Percentiles rank a stretch among this genome's conserved stretches.
Conservation (phyloP, 2,888 invertebrate species). For the Thelaira solivaga region DNA sequence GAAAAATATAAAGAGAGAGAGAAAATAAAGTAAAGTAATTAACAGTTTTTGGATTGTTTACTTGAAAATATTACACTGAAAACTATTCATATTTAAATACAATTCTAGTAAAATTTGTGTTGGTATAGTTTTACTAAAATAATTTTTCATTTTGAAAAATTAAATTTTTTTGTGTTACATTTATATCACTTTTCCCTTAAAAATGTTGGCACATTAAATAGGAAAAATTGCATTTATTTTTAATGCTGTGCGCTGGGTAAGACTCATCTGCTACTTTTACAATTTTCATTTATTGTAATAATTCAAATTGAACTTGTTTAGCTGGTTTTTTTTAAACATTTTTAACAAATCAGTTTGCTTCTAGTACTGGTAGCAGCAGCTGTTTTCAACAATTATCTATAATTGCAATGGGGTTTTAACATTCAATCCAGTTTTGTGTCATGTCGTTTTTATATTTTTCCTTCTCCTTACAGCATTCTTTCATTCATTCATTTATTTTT, state of each 20-base stretch:
- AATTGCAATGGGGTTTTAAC: conserved; percentile 52
- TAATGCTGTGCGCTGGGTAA: neutral
- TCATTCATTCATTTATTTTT: neutral
- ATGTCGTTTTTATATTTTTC: neutral
- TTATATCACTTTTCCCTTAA: no score
- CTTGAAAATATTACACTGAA: no score
- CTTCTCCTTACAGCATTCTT: neutral
- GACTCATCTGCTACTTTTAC: conserved; percentile 50
- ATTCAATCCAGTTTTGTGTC: conserved; percentile 13
- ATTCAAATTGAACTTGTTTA: conserved; percentile 51
- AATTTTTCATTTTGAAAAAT: no score
- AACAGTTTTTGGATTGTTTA: no score
- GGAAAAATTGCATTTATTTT: conserved; percentile 53
- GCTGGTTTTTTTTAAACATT: neutral
- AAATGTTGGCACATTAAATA: conserved; percentile 25
- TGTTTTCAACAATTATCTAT: conserved; percentile 61
- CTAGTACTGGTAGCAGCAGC: conserved; percentile 37
- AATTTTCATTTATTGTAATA: conserved; percentile 52
- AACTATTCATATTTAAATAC: no score
- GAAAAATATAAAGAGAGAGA: no score
- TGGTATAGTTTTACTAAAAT: no score
- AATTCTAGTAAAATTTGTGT: no score
- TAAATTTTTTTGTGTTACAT: no score
- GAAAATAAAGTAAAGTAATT: no score
- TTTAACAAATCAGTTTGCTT: neutral